Evolutionary conservation across 2,113 vertebrate species (phyloP).

Genomic region (Myrmecophaga tridactyla): DNA sequence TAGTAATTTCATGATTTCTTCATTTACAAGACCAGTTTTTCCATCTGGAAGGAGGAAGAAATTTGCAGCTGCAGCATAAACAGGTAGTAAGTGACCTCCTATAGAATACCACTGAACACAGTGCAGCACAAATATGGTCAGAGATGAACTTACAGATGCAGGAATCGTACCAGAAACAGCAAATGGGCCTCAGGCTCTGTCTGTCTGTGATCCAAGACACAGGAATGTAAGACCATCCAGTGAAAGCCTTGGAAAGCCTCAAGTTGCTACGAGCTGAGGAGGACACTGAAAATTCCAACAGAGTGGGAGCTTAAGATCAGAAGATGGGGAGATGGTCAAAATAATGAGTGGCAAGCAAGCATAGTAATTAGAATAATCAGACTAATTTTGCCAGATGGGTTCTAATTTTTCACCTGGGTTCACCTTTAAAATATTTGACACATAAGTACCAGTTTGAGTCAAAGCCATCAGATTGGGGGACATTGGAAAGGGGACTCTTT

Average conservation of each 20-base stretch:
- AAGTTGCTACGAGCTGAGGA: neutral
- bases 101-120: neutral
- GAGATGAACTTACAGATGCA: neutral
- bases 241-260: neutral
- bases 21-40: constrained; percentile 30
- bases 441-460: neutral
- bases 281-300: neutral
- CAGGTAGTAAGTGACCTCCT: neutral
- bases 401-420: constrained; percentile 20
- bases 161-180: neutral
- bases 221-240: neutral
- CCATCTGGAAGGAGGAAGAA: constrained; percentile 22
- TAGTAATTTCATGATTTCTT: neutral
- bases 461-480: neutral
- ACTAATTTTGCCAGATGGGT: constrained; percentile 10
- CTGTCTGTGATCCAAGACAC: neutral
- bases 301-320: neutral
- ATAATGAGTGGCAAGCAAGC: neutral
- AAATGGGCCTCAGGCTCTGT: neutral
- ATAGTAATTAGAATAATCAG: constrained; percentile 5
- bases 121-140: neutral
- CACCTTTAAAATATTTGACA: constrained; percentile 3
- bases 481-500: neutral
- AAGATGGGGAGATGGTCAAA: neutral
- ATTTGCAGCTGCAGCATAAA: constrained; percentile 18